phyloP scores from a whole-genome alignment of 1,140 invertebrate genomes.

The Arion vulgaris region DNA sequence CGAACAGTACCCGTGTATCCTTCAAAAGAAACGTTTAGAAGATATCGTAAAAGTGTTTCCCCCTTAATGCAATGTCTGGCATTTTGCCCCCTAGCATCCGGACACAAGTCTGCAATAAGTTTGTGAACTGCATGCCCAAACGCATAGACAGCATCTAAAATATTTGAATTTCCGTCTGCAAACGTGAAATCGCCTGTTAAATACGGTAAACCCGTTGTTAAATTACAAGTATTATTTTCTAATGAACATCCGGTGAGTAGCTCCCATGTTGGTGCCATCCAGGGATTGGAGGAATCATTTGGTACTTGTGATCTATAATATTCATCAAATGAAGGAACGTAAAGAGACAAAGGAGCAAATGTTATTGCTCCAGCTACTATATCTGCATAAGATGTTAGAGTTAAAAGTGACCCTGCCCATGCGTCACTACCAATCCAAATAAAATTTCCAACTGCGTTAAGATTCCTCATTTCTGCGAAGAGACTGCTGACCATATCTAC shows the following conservation, averaged over 20 bases:
- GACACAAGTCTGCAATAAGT: conserved; percentile 38
- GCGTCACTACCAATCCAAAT: conserved; percentile 84
- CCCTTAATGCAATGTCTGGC: conserved; percentile 46
- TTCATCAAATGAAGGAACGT: conserved; percentile 51
- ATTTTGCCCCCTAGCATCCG: neutral
- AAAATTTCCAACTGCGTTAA: conserved; percentile 71
- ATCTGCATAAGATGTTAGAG: conserved; percentile 79
- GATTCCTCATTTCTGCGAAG: conserved; percentile 71
- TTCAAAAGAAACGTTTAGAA: conserved; percentile 48
- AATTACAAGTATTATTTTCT: neutral
- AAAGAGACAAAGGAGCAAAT: conserved; percentile 75
- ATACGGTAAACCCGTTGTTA: conserved; percentile 42
- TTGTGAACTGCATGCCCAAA: conserved; percentile 83
- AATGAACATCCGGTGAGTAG: neutral
- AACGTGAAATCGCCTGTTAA: conserved; percentile 75
- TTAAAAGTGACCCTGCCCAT: conserved; percentile 81
- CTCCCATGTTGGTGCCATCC: neutral
- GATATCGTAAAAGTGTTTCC: conserved; percentile 38
- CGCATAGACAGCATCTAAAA: conserved; percentile 88
- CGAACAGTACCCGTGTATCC: conserved; percentile 49
- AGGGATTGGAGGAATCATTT: neutral
- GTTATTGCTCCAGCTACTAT: conserved; percentile 83
- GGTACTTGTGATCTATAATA: conserved; percentile 32
- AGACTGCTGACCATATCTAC: conserved; percentile 78
- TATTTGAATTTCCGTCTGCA: conserved; percentile 79